A percentile compares a stretch with the other conserved stretches of the same genome.
phyloP scores from a whole-genome alignment of 2,113 vertebrate genomes.

The Chamaea fasciata region DNA sequence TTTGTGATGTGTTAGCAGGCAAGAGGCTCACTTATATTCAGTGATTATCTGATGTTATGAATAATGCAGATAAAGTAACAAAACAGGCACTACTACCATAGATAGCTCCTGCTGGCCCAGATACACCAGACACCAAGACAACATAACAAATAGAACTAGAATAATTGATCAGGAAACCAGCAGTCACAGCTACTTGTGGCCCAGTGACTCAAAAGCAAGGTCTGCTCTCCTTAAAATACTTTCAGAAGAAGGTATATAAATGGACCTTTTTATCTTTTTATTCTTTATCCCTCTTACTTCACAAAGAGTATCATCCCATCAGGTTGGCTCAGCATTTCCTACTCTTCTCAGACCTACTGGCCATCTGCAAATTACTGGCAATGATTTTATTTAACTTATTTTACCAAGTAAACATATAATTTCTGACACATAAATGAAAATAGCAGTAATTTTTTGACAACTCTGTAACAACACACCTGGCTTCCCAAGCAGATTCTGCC shows the following conservation, averaged over 20 bases:
- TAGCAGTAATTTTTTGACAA: background rate
- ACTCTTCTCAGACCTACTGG: background rate
- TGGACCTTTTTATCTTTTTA: background rate
- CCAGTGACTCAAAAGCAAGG: background rate
- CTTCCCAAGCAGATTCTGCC: background rate
- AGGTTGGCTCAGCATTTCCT: background rate
- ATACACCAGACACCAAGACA: background rate
- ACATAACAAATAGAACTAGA: background rate
- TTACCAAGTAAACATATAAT: background rate
- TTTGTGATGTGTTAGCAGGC: background rate
- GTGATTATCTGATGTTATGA: background rate
- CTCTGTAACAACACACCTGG: background rate
- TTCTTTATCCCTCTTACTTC: background rate
- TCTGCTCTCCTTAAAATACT: background rate
- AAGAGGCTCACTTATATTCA: background rate
- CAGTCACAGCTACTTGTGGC: background rate
- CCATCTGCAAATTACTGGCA: background rate
- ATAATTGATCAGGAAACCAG: background rate
- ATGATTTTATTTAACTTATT: background rate
- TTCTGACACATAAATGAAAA: background rate
- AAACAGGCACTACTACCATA: background rate
- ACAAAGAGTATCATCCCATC: background rate
- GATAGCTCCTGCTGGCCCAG: background rate
- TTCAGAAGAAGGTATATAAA: background rate
- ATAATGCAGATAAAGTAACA: background rate